A percentile compares a stretch with the other conserved stretches of the same genome.
Evolutionary conservation across 2,888 invertebrate genomes (phyloP).

Genomic region (Lordiphosa fenestrarum): DNA sequence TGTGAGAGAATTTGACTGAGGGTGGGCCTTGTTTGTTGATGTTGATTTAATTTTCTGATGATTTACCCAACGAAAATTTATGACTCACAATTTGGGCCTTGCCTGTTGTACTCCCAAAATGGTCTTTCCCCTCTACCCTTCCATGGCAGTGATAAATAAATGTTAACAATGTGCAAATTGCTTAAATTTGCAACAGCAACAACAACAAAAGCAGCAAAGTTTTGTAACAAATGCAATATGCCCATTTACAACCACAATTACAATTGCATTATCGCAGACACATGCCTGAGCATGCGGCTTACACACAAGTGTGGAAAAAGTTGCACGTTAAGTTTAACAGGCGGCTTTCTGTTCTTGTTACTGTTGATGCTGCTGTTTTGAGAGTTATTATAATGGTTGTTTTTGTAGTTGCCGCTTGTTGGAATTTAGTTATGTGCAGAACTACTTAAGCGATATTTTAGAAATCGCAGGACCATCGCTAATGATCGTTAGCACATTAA

Average conservation of each 20-base stretch:
- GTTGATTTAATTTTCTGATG: no score
- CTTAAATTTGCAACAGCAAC: slow-evolving; percentile 47
- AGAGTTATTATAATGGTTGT: slow-evolving; percentile 46
- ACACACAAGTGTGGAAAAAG: slow-evolving; percentile 36
- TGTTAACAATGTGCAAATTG: slow-evolving; percentile 68
- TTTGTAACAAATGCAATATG: slow-evolving; percentile 51
- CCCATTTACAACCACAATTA: slow-evolving; percentile 63
- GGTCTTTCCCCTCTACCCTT: not conserved
- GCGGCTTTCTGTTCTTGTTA: slow-evolving; percentile 17
- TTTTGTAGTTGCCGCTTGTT: slow-evolving; percentile 28
- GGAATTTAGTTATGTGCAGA: slow-evolving; percentile 20
- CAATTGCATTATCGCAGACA: slow-evolving; percentile 60
- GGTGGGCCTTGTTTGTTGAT: no score
- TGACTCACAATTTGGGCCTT: not conserved
- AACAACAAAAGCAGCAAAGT: slow-evolving; percentile 26
- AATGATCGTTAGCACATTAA: no score
- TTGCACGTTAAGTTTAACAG: slow-evolving; percentile 48
- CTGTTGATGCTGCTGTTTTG: slow-evolving; percentile 1
- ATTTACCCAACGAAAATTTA: no score
- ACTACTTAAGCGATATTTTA: not conserved
- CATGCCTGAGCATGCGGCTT: slow-evolving; percentile 5
- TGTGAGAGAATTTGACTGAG: no score
- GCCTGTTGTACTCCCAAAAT: slow-evolving; percentile 5
- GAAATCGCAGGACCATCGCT: no score
- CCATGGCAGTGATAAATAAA: slow-evolving; percentile 61